Evolutionary conservation across 2,888 invertebrate species (phyloP).

Genomic region (Amblyjoppa fuscipennis): DNA sequence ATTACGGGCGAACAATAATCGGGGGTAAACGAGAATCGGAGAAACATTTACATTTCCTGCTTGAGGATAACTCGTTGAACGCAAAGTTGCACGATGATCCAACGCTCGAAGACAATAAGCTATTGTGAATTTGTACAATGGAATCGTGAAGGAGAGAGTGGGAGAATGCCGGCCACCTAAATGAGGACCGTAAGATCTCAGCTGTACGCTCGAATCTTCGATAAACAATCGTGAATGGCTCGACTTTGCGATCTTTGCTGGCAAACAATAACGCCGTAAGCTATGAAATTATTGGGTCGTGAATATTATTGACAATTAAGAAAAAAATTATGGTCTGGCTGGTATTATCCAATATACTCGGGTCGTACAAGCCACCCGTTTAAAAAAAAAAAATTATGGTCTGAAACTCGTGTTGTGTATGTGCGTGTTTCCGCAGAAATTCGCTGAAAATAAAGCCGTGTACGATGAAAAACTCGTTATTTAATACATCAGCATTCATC

Average conservation of each 20-base stretch:
- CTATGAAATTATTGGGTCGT: neutral
- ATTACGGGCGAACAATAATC: neutral
- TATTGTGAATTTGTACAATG: slow-evolving; percentile 1
- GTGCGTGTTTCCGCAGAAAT: neutral
- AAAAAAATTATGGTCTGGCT: neutral
- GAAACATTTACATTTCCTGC: neutral
- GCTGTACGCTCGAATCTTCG: neutral
- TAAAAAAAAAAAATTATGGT: no score
- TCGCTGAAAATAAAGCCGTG: slow-evolving; percentile 4
- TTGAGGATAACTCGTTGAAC: neutral
- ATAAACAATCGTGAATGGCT: neutral
- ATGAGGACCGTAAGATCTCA: neutral
- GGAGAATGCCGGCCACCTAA: neutral
- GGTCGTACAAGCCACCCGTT: no score
- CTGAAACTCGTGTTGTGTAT: neutral
- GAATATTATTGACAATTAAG: neutral
- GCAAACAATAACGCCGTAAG: neutral
- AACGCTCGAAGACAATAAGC: neutral
- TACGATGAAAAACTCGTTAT: slow-evolving; percentile 29
- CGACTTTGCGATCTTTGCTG: neutral
- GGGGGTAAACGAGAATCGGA: neutral
- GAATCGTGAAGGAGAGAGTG: neutral
- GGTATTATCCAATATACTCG: no score
- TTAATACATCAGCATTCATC: slow-evolving; percentile 44
- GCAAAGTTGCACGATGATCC: neutral